Evolutionary conservation across 2,888 invertebrate species (phyloP).

Genomic region (Andricus curvator): DNA sequence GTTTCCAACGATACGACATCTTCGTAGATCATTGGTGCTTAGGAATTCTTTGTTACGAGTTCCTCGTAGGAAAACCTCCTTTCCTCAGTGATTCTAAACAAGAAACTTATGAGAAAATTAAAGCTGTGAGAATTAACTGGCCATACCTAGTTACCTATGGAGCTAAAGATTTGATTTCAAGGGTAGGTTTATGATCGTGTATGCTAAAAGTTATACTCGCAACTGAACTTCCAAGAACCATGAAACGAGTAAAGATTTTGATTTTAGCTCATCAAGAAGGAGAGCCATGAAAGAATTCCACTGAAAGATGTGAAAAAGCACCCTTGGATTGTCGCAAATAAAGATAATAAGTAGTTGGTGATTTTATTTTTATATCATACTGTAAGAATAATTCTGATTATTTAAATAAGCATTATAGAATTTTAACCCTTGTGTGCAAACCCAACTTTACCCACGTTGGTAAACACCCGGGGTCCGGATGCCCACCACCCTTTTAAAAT

Average conservation of each 20-base stretch:
- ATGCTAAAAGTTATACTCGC: not conserved
- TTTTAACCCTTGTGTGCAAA: not conserved
- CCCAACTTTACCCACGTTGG: too few relatives aligned
- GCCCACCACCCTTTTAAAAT: too few relatives aligned
- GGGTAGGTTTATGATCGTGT: constrained; percentile 78
- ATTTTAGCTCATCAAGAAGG: constrained; percentile 57
- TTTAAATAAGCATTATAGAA: not conserved
- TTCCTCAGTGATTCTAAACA: constrained; percentile 89
- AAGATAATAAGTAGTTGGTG: constrained; percentile 43
- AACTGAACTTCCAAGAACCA: not conserved
- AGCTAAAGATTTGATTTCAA: constrained; percentile 88
- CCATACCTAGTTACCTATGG: constrained; percentile 84
- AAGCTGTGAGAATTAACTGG: constrained; percentile 83
- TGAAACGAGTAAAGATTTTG: not conserved
- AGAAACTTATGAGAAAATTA: constrained; percentile 87
- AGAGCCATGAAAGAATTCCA: constrained; percentile 59
- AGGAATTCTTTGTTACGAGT: constrained; percentile 95
- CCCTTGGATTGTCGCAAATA: constrained; percentile 60
- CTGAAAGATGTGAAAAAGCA: constrained; percentile 60
- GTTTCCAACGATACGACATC: constrained; percentile 88
- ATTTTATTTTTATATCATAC: not conserved
- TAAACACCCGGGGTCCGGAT: too few relatives aligned
- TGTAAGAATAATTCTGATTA: not conserved
- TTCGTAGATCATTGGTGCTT: constrained; percentile 97
- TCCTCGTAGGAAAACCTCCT: constrained; percentile 94